Percentiles rank a stretch among this genome's conserved stretches.
phyloP scores from a whole-genome alignment of 2,797 vertebrate species.

The Brachyalestes nurse region DNA sequence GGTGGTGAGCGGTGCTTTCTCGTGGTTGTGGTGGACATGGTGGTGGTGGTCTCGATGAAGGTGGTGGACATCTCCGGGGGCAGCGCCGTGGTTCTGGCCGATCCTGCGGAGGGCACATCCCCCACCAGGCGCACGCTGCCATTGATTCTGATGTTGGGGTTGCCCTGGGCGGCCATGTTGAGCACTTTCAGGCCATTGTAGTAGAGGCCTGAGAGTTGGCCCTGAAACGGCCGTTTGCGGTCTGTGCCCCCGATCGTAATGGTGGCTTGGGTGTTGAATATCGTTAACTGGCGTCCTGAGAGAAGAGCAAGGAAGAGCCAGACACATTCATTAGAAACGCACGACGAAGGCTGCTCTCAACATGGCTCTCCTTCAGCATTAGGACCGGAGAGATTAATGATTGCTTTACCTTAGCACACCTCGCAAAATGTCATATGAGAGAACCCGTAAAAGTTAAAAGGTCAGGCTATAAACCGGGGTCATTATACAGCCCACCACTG shows the following conservation, averaged over 20 bases:
- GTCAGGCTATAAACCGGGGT: constrained; percentile 46
- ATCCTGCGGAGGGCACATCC: constrained; percentile 88
- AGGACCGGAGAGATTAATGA: constrained; percentile 28
- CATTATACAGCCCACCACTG: constrained; percentile 33
- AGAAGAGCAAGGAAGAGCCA: constrained; percentile 59
- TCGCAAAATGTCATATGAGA: constrained; percentile 30
- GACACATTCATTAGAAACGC: constrained; percentile 23
- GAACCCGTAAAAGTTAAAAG: constrained; percentile 36
- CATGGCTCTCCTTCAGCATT: neutral
- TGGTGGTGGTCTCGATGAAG: constrained; percentile 96
- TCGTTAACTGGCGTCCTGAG: constrained; percentile 95
- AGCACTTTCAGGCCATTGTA: constrained; percentile 97
- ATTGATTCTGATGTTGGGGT: constrained; percentile 93
- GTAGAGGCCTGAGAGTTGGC: constrained; percentile 96
- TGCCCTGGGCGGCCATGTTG: constrained; percentile 95
- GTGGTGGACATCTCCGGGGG: constrained; percentile 94
- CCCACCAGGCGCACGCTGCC: constrained; percentile 97
- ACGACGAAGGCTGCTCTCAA: neutral
- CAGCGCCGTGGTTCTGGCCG: constrained; percentile 88
- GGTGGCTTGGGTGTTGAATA: constrained; percentile 99
- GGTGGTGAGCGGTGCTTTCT: constrained; percentile 93
- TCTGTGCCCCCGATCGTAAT: constrained; percentile 94
- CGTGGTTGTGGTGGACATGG: constrained; percentile 96
- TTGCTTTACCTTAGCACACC: constrained; percentile 42
- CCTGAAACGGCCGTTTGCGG: constrained; percentile 92